Evolutionary conservation across 2,797 vertebrate species (phyloP), one percentile per base, ranked within the genome.

Genomic region (Sebastes cheni): DNA sequence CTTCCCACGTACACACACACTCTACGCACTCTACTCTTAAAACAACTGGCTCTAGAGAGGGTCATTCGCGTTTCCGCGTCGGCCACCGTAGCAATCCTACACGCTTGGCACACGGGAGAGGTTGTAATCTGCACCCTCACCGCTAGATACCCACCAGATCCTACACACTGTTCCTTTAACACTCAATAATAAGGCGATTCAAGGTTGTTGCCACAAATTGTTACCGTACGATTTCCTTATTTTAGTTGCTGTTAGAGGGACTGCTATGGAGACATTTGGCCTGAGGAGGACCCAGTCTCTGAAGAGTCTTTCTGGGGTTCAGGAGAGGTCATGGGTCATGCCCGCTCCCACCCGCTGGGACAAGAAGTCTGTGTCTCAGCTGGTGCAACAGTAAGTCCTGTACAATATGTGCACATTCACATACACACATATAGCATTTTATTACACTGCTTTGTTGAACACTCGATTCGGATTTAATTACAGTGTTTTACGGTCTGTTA

Each of bases 231-330:
- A 5, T 60, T 50, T 50, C 12, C 7, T 66, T 34, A 27, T 52
- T 71, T 20, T 20, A 88, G 86, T 56, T 77, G 72, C 27, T 73
- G 23, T 74, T 27, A 36, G 59, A 74, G 42, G 23, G 65, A 11
- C 61, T 46, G 75, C 39, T 1, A 92, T 93, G 92, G 89, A 93
- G 75, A 27, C 60, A 16, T 86, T 88, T 65, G 83, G 50, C 2
- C 73, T 95, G 67, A 92, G 93, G 80, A 94, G 91, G 88, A 93
- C 89, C 52, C 94, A 95, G 79, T 96, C 95, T n/a, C 67, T 95
- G 60, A 95, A 61, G 85, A 89, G 71, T 81, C 80, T 96, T 50
- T 90, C 90, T 32, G 91, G 59, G 68, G 73, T 18, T 86, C 84
- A 86, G 60, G 93, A 92, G 39, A 91, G 82, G 54, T 92, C 92